phyloP scores from a whole-genome alignment of 2,888 invertebrate genomes.

The Sesia apiformis region DNA sequence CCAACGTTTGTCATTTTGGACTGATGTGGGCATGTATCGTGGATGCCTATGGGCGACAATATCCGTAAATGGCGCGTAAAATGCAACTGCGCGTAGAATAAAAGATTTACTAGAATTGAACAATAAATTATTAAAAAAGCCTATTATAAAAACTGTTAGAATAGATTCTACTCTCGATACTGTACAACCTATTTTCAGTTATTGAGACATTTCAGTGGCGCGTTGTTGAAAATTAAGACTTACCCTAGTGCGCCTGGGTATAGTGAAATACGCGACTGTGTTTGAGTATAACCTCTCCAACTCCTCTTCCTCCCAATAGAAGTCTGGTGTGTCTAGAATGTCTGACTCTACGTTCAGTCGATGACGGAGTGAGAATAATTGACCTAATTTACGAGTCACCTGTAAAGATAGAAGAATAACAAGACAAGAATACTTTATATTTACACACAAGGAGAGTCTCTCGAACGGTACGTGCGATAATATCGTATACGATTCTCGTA shows the following conservation, averaged over 20 bases:
- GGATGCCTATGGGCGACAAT: no score
- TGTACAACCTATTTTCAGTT: no score
- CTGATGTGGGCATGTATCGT: no score
- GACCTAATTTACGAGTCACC: slow-evolving; percentile 76
- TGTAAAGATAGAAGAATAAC: slow-evolving; percentile 10
- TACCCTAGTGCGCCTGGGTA: slow-evolving; percentile 88
- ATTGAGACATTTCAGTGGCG: no score
- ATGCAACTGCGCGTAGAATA: no score
- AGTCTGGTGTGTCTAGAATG: slow-evolving; percentile 95
- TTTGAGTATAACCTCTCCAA: slow-evolving; percentile 89
- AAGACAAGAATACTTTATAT: background rate
- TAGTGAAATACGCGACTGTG: slow-evolving; percentile 88
- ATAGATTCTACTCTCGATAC: no score
- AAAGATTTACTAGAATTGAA: no score
- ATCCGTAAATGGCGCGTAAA: no score
- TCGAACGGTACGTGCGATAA: background rate
- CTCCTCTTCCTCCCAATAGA: slow-evolving; percentile 97
- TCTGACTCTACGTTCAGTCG: slow-evolving; percentile 95
- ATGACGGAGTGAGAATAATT: slow-evolving; percentile 91
- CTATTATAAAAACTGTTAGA: no score
- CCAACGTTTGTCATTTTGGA: no score
- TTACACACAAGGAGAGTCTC: background rate
- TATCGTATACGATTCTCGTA: background rate
- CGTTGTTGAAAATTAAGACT: slow-evolving; percentile 15
- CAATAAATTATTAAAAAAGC: no score